Base-by-base conservation (phyloP, 2,797 vertebrate species). In the Otolemur crassicaudatus region DNA sequence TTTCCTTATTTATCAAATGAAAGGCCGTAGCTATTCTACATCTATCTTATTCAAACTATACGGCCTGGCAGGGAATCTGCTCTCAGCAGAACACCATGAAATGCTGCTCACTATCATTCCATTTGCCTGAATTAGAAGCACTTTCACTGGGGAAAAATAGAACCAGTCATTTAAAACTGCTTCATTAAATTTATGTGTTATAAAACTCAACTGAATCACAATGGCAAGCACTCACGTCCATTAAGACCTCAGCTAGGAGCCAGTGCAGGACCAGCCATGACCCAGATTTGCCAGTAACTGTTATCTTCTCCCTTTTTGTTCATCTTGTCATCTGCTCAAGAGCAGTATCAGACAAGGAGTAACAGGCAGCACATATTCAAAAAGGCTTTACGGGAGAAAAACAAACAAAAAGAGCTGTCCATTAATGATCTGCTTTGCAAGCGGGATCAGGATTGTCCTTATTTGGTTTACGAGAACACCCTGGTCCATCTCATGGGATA, bases 21-120 rank as follows among this genome's bases (percentile, higher is more conserved):
- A 60, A 56, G 7, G 34, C 1, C 19, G 1, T 7, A 13, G n/a
- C 56, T 34, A 17, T 11, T 20, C 34, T 5, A 0, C 2, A n/a
- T 16, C 49, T 49, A 43, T 14, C 8, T 22, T 75, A 85, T 37
- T 29, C 17, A 34, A 53, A 49, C 73, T 46, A 4, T 17, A 25
- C 0, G 29, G 73, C 22, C 22, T 7, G 72, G 69, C 40, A 86
- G n/a, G 63, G 17, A 69, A n/a, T 31, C 20, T 63, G 7, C 46
- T 56, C 17, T 58, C 65, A 63, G 16, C 53, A 60, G 29, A 87
- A 58, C n/a, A 13, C 34, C 65, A 46, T 12, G 25, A 67, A 69
- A 46, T 13, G 27, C n/a, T 53, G 37, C 70, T 34, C 61, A 27
- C 40, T n/a, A 14, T 46, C 76, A 73, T 46, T 25, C 79, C 17